A percentile compares a stretch with the other conserved stretches of the same genome.
Evolutionary conservation across 2,797 vertebrate species (phyloP).

Genomic region (Garrulus glandarius): DNA sequence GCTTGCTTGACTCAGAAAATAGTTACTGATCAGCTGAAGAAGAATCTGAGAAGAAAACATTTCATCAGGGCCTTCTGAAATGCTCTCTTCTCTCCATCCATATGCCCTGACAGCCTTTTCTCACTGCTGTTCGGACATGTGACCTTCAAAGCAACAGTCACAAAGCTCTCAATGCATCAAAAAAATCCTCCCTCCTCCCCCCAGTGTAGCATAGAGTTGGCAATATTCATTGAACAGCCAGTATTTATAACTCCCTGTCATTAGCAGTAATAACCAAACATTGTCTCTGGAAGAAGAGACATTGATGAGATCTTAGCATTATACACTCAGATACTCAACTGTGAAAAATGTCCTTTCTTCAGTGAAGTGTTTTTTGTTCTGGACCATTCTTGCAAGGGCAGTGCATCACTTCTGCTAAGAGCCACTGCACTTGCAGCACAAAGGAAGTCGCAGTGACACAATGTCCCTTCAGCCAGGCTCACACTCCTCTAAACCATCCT

Average conservation of each 20-base stretch:
- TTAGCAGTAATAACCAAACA: not conserved
- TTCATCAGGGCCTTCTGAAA: not conserved
- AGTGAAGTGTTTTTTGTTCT: not conserved
- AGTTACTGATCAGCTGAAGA: not conserved
- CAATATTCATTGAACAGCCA: not conserved
- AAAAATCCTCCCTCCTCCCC: not conserved
- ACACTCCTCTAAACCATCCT: not conserved
- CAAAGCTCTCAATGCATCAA: not conserved
- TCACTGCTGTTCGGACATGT: not conserved
- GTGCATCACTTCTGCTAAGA: not conserved
- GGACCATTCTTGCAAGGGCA: not conserved
- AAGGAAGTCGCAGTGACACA: not conserved
- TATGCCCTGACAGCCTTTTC: not conserved
- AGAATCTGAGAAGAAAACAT: not conserved
- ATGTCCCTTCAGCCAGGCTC: not conserved
- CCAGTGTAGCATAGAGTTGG: rapidly evolving
- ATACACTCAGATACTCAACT: not conserved
- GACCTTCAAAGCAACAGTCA: not conserved
- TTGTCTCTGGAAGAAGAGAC: not conserved
- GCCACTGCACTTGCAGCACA: not conserved
- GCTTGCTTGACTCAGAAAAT: not conserved
- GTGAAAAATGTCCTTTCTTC: not conserved
- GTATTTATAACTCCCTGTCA: not conserved
- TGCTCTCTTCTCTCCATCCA: not conserved
- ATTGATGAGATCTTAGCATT: not conserved